phyloP scores from a whole-genome alignment of 2,113 vertebrate genomes.

The Falcunculus frontatus region DNA sequence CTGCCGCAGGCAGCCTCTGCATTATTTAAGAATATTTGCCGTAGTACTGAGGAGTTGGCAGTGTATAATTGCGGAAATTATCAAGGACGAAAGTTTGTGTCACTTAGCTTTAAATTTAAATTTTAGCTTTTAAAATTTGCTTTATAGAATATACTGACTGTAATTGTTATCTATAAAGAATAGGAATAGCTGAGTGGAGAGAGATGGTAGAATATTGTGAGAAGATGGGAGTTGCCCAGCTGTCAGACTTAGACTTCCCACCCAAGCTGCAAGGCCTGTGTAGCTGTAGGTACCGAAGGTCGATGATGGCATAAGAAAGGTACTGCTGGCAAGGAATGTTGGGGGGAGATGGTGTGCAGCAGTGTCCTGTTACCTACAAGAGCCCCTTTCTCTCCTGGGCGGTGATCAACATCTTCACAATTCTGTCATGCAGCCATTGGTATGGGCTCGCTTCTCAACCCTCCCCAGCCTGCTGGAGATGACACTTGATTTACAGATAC shows the following conservation, averaged over 20 bases:
- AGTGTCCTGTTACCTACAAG: not conserved
- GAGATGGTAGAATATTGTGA: not conserved
- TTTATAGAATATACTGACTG: not conserved
- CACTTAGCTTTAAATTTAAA: not conserved
- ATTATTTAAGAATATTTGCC: not conserved
- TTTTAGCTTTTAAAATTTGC: not conserved
- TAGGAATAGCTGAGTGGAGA: not conserved
- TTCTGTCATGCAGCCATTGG: not conserved
- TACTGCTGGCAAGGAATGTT: not conserved
- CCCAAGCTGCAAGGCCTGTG: not conserved
- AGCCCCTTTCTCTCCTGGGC: not conserved
- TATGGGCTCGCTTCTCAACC: not conserved
- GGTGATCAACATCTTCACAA: not conserved
- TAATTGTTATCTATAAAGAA: not conserved
- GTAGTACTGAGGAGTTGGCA: not conserved
- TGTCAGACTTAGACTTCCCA: not conserved
- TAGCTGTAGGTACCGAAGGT: not conserved
- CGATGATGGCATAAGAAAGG: rapidly evolving
- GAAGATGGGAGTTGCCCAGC: not conserved
- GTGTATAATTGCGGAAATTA: not conserved
- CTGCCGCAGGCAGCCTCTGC: not conserved
- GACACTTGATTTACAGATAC: not conserved
- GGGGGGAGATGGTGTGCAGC: not conserved
- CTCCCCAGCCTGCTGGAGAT: not conserved
- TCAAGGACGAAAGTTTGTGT: not conserved